Conservation (phyloP, 2,113 vertebrate genomes). For the Brachionichthys hirsutus region DNA sequence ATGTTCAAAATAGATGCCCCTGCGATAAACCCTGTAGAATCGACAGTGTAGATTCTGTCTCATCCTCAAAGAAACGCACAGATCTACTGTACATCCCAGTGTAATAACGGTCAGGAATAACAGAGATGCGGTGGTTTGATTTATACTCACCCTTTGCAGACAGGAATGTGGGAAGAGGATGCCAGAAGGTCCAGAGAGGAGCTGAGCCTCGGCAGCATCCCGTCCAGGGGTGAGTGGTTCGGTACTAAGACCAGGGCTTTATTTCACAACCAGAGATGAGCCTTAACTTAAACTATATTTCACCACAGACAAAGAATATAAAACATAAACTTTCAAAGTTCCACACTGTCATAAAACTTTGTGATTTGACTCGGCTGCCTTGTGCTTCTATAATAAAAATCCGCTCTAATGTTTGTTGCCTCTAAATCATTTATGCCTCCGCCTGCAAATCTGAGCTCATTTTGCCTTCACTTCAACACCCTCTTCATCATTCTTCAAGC, state of each 20-base stretch:
- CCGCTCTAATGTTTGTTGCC: neutral
- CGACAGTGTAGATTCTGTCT: no score
- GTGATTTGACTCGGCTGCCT: neutral
- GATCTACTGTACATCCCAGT: conserved; percentile 9
- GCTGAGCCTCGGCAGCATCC: conserved; percentile 59
- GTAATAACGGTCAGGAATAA: conserved; percentile 31
- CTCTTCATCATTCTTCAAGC: conserved; percentile 19
- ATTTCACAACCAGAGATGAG: neutral
- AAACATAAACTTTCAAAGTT: no score
- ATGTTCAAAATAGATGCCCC: conserved; percentile 8
- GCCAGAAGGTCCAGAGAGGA: conserved; percentile 52
- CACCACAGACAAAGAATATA: no score
- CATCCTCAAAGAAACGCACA: neutral
- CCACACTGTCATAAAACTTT: neutral
- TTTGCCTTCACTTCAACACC: conserved; percentile 7
- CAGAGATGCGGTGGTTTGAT: conserved; percentile 14
- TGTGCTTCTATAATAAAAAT: neutral
- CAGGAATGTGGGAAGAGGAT: conserved; percentile 41
- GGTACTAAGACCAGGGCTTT: neutral
- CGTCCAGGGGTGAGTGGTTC: conserved; percentile 72
- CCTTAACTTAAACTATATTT: no score
- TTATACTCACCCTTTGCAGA: conserved; percentile 26
- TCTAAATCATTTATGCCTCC: conserved; percentile 1
- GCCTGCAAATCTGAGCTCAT: conserved; percentile 2
- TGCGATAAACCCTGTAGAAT: conserved; percentile 26